A percentile compares a stretch with the other conserved stretches of the same genome.
Evolutionary conservation across 1,140 invertebrate species (phyloP).

Genomic region (Scaptomyza graminum): DNA sequence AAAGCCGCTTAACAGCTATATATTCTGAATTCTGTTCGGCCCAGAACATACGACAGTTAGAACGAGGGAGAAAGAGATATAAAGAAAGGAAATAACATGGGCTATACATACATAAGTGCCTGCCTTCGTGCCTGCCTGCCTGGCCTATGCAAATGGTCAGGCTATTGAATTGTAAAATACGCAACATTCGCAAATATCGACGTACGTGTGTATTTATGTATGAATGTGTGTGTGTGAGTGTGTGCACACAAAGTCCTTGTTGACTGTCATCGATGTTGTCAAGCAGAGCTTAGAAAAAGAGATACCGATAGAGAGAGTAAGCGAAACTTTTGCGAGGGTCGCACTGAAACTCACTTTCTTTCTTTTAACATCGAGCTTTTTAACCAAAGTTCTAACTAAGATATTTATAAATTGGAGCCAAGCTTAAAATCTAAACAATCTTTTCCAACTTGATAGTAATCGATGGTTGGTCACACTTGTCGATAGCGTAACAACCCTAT

Average conservation of each 20-base stretch:
- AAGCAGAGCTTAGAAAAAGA: constrained; percentile 38
- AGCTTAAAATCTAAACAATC: no score
- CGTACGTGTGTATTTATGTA: no score
- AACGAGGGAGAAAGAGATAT: neutral
- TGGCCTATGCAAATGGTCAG: constrained; percentile 65
- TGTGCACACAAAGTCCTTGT: constrained; percentile 29
- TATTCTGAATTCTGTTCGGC: constrained; percentile 28
- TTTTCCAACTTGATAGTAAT: neutral
- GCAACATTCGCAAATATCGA: constrained; percentile 43
- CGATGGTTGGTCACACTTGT: constrained; percentile 9
- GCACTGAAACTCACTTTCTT: neutral
- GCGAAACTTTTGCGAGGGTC: constrained; percentile 6
- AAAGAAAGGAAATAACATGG: constrained; percentile 39
- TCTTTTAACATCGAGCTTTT: no score
- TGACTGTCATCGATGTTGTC: neutral
- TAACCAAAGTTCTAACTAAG: no score
- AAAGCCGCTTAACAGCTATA: constrained; percentile 71
- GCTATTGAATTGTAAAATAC: constrained; percentile 78
- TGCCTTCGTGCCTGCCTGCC: no score
- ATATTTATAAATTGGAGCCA: no score
- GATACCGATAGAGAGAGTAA: no score
- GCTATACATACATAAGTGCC: constrained; percentile 46
- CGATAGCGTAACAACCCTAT: neutral
- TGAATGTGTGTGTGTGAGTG: no score
- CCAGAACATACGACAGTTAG: constrained; percentile 1